Evolutionary conservation across 2,113 vertebrate species (phyloP).

Genomic region (Diphyllodes magnificus): DNA sequence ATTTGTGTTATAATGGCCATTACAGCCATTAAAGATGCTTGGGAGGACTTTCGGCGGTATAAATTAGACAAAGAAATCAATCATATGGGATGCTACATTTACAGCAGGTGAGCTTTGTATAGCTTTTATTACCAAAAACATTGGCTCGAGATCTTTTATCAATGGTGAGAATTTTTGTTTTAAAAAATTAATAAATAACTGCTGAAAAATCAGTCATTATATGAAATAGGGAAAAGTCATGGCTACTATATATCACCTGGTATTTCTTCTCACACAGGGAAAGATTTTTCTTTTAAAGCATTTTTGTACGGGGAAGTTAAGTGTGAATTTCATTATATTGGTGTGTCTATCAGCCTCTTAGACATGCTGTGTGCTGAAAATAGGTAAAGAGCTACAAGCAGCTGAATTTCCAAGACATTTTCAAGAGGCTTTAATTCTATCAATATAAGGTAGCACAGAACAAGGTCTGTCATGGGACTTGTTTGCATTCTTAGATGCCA

Average conservation of each 20-base stretch:
- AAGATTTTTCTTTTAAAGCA: neutral
- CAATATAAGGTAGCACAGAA: neutral
- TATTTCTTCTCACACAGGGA: neutral
- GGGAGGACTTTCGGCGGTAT: constrained; percentile 90
- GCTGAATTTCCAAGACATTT: neutral
- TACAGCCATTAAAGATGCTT: constrained; percentile 88
- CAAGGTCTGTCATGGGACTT: neutral
- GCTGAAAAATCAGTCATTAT: constrained; percentile 20
- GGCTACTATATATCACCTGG: neutral
- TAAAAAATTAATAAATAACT: neutral
- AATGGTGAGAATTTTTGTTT: constrained; percentile 30
- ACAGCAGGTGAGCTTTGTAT: constrained; percentile 78
- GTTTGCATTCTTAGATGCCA: neutral
- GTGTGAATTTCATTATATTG: neutral
- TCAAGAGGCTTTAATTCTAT: neutral
- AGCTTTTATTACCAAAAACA: neutral
- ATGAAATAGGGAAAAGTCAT: neutral
- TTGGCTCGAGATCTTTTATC: constrained; percentile 54
- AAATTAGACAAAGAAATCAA: constrained; percentile 86
- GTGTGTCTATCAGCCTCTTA: neutral
- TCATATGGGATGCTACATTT: constrained; percentile 79
- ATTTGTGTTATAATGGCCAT: constrained; percentile 82
- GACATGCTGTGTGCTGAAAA: neutral
- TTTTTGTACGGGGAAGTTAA: neutral
- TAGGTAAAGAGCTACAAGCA: neutral